Base-by-base conservation (phyloP, 2,113 vertebrate genomes). In the Rhabdomys dilectus region DNA sequence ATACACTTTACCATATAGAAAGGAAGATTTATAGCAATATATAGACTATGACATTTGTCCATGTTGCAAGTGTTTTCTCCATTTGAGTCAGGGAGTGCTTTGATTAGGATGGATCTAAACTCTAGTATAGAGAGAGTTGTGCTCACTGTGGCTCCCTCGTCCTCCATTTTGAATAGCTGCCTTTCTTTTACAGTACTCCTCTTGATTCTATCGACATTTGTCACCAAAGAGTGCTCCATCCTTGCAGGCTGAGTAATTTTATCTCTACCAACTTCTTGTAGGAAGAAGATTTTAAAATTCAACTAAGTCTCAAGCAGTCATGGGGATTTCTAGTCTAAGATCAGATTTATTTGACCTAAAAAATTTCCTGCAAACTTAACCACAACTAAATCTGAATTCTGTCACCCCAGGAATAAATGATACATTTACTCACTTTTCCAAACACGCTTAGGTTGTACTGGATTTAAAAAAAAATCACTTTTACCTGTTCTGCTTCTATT, bases 281-380 rank as follows among this genome's bases (percentile, higher is more conserved):
- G 66, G 82, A 51, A 29, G 15, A 81, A 81, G 12, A 22, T 56
- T 39, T 45, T 77, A 53, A 85, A 93, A 22, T 51, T 34, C 56
- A 92, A 94, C 80, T 88, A 92, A 82, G 53, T 72, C 17, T 73
- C 70, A 89, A 36, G 68, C 2, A 42, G 53, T 82, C 92, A 82
- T 21, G 82, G n/a, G 22, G 58, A 72, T 73, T 94, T 96, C 26
- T 93, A 73, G 53, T 17, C 3, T 75, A 68, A 9, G 36, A 12
- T 88, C 34, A 39, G 22, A 64, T 80, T 91, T 93, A 85, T 91
- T 68, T 85, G 34, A 75, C 36, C 80, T 34, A 75, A 91, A 91
- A 94, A 68, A 53, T 7, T 13, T 91, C 26, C 82, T 92, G 12
- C 51, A 78, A 94, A 75, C 42, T 58, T 89, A 90, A 48, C 36